These are phyloP conservation scores for Callaeas wilsoni DNA, from an alignment of 2,113 vertebrate species.

Conservation along the genomic window DNA sequence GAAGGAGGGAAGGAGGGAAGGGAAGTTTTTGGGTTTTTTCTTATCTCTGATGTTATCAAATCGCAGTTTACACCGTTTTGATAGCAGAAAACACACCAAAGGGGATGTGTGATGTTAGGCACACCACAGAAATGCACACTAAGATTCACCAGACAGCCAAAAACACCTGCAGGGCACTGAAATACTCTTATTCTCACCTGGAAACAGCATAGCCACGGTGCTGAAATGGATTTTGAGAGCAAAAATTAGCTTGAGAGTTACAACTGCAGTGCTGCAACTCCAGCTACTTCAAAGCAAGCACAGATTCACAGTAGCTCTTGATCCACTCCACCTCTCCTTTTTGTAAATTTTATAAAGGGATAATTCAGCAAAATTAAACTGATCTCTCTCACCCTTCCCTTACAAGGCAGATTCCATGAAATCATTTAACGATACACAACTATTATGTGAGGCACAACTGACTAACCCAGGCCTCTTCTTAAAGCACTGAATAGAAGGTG, in stretches of 20 bases:
- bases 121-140: background rate
- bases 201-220: background rate
- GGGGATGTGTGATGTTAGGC: background rate
- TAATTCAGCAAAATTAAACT: background rate
- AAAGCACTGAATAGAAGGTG: background rate
- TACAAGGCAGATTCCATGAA: background rate
- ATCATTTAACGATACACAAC: slow-evolving; percentile 7
- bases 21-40: background rate
- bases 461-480: background rate
- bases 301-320: background rate
- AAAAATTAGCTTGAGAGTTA: background rate
- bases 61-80: background rate
- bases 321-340: background rate
- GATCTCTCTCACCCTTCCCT: background rate
- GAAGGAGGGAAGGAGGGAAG: no score
- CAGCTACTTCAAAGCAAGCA: background rate
- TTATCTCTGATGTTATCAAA: background rate
- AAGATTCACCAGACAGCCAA: background rate
- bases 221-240: background rate
- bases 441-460: background rate
- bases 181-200: background rate
- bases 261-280: background rate
- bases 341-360: background rate
- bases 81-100: background rate
- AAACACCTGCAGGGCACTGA: background rate